These are phyloP conservation scores for Procambarus virginalis DNA, from an alignment of 1,140 invertebrate species.

Conservation along the genomic window DNA sequence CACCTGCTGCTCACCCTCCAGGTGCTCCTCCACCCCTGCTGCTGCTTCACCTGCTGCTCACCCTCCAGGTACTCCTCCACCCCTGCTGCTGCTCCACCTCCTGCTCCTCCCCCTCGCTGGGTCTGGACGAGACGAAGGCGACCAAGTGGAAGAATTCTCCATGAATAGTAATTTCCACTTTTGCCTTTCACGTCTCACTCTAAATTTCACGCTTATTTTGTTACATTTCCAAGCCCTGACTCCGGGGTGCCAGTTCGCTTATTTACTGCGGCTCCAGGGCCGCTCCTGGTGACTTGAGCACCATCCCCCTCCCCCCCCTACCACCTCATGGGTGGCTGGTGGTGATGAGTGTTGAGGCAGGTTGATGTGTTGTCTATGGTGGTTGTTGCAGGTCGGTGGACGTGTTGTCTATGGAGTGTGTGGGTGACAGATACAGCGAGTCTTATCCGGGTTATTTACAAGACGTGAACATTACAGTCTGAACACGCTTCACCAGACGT, in stretches of 20 bases:
- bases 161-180: slow-evolving; percentile 67
- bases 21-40: neutral
- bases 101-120: slow-evolving; percentile 10
- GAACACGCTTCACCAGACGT: no score
- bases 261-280: slow-evolving; percentile 19
- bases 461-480: no score
- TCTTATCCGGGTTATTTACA: no score
- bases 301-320: neutral
- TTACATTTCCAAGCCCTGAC: slow-evolving; percentile 50
- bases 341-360: neutral
- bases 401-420: no score
- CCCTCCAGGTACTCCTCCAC: neutral
- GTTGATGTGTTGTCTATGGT: no score
- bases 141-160: slow-evolving; percentile 57
- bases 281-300: neutral
- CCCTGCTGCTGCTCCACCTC: neutral
- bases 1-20: neutral
- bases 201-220: slow-evolving; percentile 66
- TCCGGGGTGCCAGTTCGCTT: slow-evolving; percentile 32
- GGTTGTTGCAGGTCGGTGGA: no score
- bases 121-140: slow-evolving; percentile 39
- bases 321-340: neutral
- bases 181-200: slow-evolving; percentile 62
- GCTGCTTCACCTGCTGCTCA: neutral
- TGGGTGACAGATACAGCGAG: no score